Base-by-base conservation (phyloP, 2,113 vertebrate species). In the Neodontobutis hainanensis region DNA sequence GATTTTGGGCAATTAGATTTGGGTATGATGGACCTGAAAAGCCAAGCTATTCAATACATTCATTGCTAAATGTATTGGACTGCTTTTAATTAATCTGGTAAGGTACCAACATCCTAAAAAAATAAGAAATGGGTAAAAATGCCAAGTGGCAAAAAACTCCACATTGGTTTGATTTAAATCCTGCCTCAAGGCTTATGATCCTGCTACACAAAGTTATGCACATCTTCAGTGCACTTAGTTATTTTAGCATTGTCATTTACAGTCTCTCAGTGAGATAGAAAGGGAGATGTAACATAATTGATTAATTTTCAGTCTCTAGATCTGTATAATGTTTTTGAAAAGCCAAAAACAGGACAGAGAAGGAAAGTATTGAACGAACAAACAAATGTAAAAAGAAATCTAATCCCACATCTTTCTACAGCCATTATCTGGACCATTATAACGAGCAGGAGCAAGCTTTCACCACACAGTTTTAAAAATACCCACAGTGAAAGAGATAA, bases 401-500 rank as follows among this genome's bases (percentile, higher is more conserved):
- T 61, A 27, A 71, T 53, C 50, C 5, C 27, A 27, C 50, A 52
- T 12, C n/a, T 32, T 68, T 3, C 46, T 66, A 14, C 34, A 2
- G 47, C 47, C 38, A 75, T 72, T 49, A 65, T 68, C 50, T 46
- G 3, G 19, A 64, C 36, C 50, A 75, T 82, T 71, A 65, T 57
- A 19, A 50, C 67, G 56, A 35, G 15, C 52, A 57, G 11, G 64
- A 19, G 63, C 19, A 36, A 15, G 52, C 16, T 50, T 1, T 2
- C 34, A 73, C 55, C 59, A 65, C 66, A 77, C 32, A 46, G 58
- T 51, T 51, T 11, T 48, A 35, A 73, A 77, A 64, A 68, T 59
- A 72, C 12, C 62, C 56, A 51, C 56, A 60, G 50, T 27, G 34
- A 40, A 45, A 16, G 3, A 48, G 40, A 36, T n/a, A 61, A 44